These are phyloP conservation scores for Drosophila mettleri DNA, from an alignment of 2,888 invertebrate species.

Conservation along the genomic window DNA sequence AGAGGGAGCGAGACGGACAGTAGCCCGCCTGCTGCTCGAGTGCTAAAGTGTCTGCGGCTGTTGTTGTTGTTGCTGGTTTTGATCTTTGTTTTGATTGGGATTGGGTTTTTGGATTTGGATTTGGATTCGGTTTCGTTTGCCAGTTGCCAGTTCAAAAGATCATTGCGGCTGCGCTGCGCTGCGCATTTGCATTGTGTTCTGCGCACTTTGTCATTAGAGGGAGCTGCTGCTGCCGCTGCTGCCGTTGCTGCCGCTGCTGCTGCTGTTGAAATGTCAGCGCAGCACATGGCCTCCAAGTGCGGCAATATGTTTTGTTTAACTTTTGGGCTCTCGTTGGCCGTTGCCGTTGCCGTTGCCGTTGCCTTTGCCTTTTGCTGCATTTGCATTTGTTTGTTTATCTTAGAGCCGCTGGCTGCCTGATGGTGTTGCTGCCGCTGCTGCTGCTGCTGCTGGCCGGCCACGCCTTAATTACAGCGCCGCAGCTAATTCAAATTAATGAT, in stretches of 20 bases:
- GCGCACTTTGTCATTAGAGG: conserved; percentile 61
- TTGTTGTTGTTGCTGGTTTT: conserved; percentile 50
- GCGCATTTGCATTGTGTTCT: conserved; percentile 50
- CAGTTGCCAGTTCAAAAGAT: conserved; percentile 62
- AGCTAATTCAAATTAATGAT: conserved; percentile 80
- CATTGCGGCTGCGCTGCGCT: conserved; percentile 48
- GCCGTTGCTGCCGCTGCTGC: neutral
- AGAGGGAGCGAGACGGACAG: conserved; percentile 7
- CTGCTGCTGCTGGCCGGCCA: conserved; percentile 23
- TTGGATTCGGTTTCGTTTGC: conserved; percentile 29
- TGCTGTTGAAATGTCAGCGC: conserved; percentile 77
- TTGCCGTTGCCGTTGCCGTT: conserved; percentile 10
- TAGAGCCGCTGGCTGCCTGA: conserved; percentile 15
- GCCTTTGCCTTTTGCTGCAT: conserved; percentile 17
- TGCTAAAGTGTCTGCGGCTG: conserved; percentile 50
- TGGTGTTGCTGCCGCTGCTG: conserved; percentile 14
- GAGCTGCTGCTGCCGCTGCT: neutral
- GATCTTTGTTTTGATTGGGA: conserved; percentile 76
- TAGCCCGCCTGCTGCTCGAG: conserved; percentile 54
- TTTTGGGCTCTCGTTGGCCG: conserved; percentile 55
- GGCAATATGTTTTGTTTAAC: conserved; percentile 81
- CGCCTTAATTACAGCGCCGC: conserved; percentile 69
- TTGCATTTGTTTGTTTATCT: conserved; percentile 68
- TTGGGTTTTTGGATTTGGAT: conserved; percentile 26
- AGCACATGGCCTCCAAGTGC: conserved; percentile 74